Percentiles rank a stretch among this genome's conserved stretches.
These are phyloP conservation scores for Pseudolaguvia tuberculata DNA, from an alignment of 2,113 vertebrate genomes.

Conservation along the genomic window DNA sequence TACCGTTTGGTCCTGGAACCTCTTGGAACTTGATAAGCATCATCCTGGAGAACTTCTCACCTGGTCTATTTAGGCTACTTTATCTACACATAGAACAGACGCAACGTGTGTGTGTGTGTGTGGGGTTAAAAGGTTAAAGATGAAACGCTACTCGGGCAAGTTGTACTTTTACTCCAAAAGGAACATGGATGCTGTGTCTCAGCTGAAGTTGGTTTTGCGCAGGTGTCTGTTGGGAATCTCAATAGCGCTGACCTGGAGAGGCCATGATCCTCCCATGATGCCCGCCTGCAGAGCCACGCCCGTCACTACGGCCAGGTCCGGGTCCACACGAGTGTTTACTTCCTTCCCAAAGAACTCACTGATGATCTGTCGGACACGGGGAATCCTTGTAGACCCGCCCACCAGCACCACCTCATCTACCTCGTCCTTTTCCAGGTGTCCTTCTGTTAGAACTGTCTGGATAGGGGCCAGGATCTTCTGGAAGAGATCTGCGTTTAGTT, in stretches of 20 bases:
- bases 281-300: conserved; percentile 94
- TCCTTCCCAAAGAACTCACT: conserved; percentile 88
- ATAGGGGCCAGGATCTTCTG: conserved; percentile 90
- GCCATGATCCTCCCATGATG: conserved; percentile 94
- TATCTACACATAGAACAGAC: background rate
- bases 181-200: conserved; percentile 40
- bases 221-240: conserved; percentile 94
- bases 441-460: conserved; percentile 80
- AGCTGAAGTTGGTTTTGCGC: conserved; percentile 91
- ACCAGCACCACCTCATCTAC: conserved; percentile 95
- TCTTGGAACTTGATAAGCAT: background rate
- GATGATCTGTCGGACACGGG: conserved; percentile 84
- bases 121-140: background rate
- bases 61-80: background rate
- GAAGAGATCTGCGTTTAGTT: conserved; percentile 89
- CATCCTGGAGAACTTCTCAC: background rate
- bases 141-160: no score
- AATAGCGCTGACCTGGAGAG: conserved; percentile 92
- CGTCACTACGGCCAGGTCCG: conserved; percentile 88
- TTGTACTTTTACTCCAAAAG: no score
- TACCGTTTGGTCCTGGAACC: background rate
- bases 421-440: conserved; percentile 75
- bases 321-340: conserved; percentile 92
- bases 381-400: conserved; percentile 93
- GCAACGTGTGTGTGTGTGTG: no score